Conservation (phyloP, 2,797 vertebrate genomes). For the Bufotes viridis region DNA sequence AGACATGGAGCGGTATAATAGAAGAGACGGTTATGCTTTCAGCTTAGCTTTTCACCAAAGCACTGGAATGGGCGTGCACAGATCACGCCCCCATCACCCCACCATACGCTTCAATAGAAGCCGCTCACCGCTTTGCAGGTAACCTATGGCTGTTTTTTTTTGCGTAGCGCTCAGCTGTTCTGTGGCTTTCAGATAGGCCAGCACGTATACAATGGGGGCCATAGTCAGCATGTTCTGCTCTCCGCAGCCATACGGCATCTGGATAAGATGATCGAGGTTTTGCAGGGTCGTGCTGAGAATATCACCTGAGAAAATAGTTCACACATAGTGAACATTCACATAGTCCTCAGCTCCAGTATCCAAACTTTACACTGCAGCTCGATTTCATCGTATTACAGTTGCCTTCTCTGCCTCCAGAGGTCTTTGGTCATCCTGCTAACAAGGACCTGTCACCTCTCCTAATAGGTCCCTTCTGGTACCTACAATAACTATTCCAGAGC, state of each 20-base stretch:
- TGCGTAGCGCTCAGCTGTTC: slow-evolving; percentile 64
- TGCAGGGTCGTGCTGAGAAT: slow-evolving; percentile 58
- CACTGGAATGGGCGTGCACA: too few species aligned
- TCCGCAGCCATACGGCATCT: slow-evolving; percentile 66
- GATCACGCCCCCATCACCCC: too few species aligned
- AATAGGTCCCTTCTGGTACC: too few species aligned
- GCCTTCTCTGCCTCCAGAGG: too few species aligned
- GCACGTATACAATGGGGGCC: slow-evolving; percentile 63
- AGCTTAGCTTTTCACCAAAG: too few species aligned
- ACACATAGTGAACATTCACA: background rate
- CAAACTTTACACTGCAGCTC: too few species aligned
- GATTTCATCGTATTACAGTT: too few species aligned
- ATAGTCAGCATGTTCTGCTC: slow-evolving; percentile 72
- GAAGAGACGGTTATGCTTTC: background rate
- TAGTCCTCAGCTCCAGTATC: too few species aligned
- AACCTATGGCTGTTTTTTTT: slow-evolving; percentile 44
- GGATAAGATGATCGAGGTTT: slow-evolving; percentile 65
- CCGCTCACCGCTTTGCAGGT: slow-evolving; percentile 62
- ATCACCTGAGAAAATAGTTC: slow-evolving; percentile 63
- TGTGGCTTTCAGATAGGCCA: slow-evolving; percentile 66
- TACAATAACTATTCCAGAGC: too few species aligned
- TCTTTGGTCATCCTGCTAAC: too few species aligned
- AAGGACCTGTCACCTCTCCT: too few species aligned
- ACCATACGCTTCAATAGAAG: background rate
- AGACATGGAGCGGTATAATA: background rate